Evolutionary conservation across 2,113 vertebrate species (phyloP).

Genomic region (Agapornis roseicollis): DNA sequence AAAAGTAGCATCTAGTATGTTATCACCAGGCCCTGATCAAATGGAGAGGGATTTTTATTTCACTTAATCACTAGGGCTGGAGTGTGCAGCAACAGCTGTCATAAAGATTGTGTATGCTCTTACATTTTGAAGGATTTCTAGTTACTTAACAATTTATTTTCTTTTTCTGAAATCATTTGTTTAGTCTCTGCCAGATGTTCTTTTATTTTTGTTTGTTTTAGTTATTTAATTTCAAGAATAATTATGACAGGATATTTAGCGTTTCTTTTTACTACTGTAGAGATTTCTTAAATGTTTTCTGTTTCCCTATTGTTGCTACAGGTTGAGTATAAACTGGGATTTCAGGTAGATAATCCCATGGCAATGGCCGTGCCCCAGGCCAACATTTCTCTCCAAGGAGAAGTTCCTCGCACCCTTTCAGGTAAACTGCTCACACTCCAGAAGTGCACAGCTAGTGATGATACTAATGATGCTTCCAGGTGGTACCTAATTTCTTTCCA

Average conservation of each 20-base stretch:
- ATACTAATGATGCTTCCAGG: neutral
- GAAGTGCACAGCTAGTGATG: neutral
- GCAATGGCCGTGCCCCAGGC: slow-evolving; percentile 89
- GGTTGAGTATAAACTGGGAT: slow-evolving; percentile 94
- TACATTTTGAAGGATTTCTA: slow-evolving; percentile 26
- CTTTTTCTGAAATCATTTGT: neutral
- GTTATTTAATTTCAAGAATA: neutral
- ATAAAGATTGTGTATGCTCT: neutral
- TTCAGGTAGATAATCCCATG: slow-evolving; percentile 88
- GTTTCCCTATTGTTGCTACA: slow-evolving; percentile 46
- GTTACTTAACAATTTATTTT: neutral
- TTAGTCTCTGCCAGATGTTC: neutral
- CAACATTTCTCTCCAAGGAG: slow-evolving; percentile 92
- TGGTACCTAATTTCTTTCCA: neutral
- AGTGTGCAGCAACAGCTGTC: neutral
- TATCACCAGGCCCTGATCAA: neutral
- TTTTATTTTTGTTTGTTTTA: neutral
- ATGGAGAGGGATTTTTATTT: slow-evolving; percentile 5
- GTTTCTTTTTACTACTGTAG: neutral
- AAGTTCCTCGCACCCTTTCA: slow-evolving; percentile 88
- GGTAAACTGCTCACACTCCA: slow-evolving; percentile 60
- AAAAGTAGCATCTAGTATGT: neutral
- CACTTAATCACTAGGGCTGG: neutral
- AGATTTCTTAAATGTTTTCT: neutral
- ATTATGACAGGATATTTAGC: neutral